Evolutionary conservation across 2,888 invertebrate species (phyloP).

Genomic region (Malacosoma neustria): DNA sequence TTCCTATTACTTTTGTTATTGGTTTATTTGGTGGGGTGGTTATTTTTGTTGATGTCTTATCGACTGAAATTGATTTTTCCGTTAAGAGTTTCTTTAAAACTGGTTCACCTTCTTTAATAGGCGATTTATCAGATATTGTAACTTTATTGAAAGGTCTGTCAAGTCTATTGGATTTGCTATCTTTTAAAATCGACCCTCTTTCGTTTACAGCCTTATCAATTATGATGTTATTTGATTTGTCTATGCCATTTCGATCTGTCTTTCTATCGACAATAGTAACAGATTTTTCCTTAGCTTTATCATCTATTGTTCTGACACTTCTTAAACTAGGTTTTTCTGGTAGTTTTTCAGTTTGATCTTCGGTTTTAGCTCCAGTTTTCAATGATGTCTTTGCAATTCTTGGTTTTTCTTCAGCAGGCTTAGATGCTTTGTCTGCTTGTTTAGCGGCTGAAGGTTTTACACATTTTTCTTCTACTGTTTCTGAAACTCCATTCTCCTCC

Average conservation of each 20-base stretch:
- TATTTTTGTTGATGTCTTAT: conserved; percentile 16
- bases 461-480: conserved; percentile 50
- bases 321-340: conserved; percentile 45
- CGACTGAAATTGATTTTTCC: conserved; percentile 3
- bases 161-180: conserved; percentile 18
- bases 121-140: conserved; percentile 18
- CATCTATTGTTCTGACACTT: conserved; percentile 59
- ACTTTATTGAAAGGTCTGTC: conserved; percentile 20
- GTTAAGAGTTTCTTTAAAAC: conserved; percentile 7
- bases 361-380: conserved; percentile 25
- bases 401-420: conserved; percentile 47
- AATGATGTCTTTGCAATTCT: conserved; percentile 45
- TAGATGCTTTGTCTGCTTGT: conserved; percentile 41
- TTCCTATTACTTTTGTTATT: background rate
- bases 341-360: conserved; percentile 33
- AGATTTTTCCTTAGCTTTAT: conserved; percentile 57
- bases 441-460: conserved; percentile 59
- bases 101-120: conserved; percentile 7
- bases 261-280: conserved; percentile 58
- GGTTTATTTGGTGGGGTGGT: conserved; percentile 8
- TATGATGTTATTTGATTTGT: conserved; percentile 26
- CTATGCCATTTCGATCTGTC: conserved; percentile 39
- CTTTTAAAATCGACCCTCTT: conserved; percentile 22
- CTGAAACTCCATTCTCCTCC: conserved; percentile 54
- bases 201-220: conserved; percentile 24